Evolutionary conservation across 1,140 invertebrate species (phyloP).

Genomic region (Bombus ignitus): DNA sequence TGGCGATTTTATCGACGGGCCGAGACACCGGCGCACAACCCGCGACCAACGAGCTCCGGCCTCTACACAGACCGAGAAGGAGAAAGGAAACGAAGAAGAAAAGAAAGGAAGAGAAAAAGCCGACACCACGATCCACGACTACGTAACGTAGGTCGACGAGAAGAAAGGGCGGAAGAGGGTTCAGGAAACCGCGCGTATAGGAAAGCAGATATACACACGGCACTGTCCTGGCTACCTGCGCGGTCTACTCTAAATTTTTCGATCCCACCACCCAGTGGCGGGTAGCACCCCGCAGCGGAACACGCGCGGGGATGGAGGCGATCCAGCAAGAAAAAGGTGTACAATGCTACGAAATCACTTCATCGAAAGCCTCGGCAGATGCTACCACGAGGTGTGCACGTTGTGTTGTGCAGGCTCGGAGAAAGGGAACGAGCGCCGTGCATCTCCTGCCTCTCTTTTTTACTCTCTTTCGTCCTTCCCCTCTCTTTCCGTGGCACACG

Average conservation of each 20-base stretch:
- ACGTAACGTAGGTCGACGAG: too few relatives aligned
- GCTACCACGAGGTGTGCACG: conserved; percentile 54
- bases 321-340: conserved; percentile 55
- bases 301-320: conserved; percentile 13
- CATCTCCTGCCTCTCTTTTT: conserved; percentile 23
- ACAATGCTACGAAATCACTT: conserved; percentile 73
- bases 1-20: conserved; percentile 58
- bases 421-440: conserved; percentile 43
- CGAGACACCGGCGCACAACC: background rate
- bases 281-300: conserved; percentile 48
- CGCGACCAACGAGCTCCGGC: background rate
- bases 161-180: too few relatives aligned
- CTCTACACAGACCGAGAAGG: background rate
- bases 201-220: too few relatives aligned
- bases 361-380: conserved; percentile 73
- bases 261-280: conserved; percentile 26
- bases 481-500: conserved; percentile 8
- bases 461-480: background rate
- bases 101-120: background rate
- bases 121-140: too few relatives aligned
- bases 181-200: too few relatives aligned
- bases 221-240: too few relatives aligned
- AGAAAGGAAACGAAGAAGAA: background rate
- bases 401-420: background rate
- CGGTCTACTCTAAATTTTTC: conserved; percentile 52